Evolutionary conservation across 1,140 invertebrate genomes (phyloP), one percentile per base, ranked within the genome.

Genomic region (Drosophila parabipectinata): DNA sequence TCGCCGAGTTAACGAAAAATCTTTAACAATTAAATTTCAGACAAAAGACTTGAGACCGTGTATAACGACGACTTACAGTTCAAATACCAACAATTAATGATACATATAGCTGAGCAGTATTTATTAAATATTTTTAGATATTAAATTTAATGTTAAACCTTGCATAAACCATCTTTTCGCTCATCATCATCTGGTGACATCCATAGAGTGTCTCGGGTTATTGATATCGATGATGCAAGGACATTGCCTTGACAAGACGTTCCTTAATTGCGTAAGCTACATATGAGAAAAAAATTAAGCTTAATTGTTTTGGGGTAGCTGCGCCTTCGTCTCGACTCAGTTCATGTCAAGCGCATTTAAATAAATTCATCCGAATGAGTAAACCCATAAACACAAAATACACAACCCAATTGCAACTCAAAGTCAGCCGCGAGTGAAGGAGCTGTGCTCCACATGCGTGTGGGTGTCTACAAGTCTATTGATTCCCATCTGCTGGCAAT

Each of bases 1-100:
- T 64, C 34, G 82, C 81, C 63, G 77, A 85, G 76, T 77, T 64
- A 73, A 67, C 77, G 39, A 80, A 85, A 80, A 85, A 67, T 58
- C 61, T 55, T 54, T 52, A 61, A 72, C 55, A 66, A 61, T 30
- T 60, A 28, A 57, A 79, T 48, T 48, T 51, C 14, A 6, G 41
- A 44, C 41, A 44, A 44, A 44, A 44, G 41, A 44, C 6, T 18
- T 15, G 0, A 8, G 41, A 2, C 41, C 14, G 4, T 37, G 1
- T 12, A 28, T 28, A 28, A 0, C 3, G 34, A 12, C 3, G 34
- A 12, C n/a, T n/a, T 37, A 12, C 10, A 37, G 10, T n/a, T 37
- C 10, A 12, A 37, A 37, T 12, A 37, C 12, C 12, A 37, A 37
- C 34, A 37, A 37, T 28, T 28, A 28, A 7, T 28, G 26, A 28